Evolutionary conservation across 2,113 vertebrate species (phyloP).

Genomic region (Ranitomeya variabilis): DNA sequence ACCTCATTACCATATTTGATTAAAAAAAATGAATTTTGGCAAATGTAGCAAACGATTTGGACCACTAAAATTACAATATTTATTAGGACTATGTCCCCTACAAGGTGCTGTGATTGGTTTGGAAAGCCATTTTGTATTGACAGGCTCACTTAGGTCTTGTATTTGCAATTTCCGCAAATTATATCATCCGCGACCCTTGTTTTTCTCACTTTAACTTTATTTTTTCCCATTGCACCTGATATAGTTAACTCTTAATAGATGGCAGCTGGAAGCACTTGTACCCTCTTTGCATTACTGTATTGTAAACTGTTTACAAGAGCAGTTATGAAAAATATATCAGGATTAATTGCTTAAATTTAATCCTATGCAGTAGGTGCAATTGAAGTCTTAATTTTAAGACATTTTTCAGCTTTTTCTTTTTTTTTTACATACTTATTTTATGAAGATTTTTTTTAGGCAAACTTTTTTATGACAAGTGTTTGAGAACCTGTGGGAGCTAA

Average conservation of each 20-base stretch:
- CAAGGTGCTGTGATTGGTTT: too few relatives aligned
- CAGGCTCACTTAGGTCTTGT: neutral
- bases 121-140: too few relatives aligned
- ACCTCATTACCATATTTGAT: too few relatives aligned
- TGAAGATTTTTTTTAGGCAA: conserved; percentile 3
- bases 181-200: neutral
- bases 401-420: neutral
- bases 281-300: conserved; percentile 66
- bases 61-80: too few relatives aligned
- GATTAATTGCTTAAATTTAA: conserved; percentile 25
- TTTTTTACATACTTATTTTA: neutral
- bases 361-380: neutral
- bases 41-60: too few relatives aligned
- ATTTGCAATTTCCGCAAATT: neutral
- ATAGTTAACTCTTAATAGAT: conserved; percentile 75
- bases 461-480: conserved; percentile 29
- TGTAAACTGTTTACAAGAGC: conserved; percentile 66
- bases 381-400: neutral
- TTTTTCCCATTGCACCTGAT: conserved; percentile 58
- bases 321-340: neutral
- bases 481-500: conserved; percentile 34
- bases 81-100: too few relatives aligned
- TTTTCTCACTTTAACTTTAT: neutral
- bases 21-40: too few relatives aligned
- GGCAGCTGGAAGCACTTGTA: conserved; percentile 77